Evolutionary conservation across 2,888 invertebrate genomes (phyloP).

Genomic region (Cotesia congregata): DNA sequence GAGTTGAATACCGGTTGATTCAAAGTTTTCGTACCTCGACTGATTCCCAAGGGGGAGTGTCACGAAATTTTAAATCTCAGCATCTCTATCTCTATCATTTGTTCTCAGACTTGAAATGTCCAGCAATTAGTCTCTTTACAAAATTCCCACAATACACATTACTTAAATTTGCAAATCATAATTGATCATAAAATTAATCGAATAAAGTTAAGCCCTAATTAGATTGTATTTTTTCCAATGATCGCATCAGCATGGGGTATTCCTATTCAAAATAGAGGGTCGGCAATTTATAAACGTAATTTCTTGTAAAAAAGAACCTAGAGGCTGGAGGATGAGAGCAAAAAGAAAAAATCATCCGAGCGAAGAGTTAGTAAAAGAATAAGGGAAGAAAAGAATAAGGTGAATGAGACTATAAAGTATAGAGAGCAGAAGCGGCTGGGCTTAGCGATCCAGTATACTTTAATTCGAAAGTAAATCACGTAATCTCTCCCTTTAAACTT

Average conservation of each 20-base stretch:
- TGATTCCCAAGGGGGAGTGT: slow-evolving; percentile 32
- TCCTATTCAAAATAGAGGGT: slow-evolving; percentile 45
- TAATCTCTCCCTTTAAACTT: slow-evolving; percentile 39
- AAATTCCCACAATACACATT: slow-evolving; percentile 1
- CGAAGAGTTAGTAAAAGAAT: not conserved
- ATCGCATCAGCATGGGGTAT: slow-evolving; percentile 9
- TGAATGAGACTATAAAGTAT: slow-evolving; percentile 16
- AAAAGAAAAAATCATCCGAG: slow-evolving; percentile 13
- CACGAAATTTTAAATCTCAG: slow-evolving; percentile 42
- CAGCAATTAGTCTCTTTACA: slow-evolving; percentile 49
- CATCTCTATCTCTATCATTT: slow-evolving; percentile 34
- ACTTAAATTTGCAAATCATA: not conserved
- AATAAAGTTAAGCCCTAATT: not conserved
- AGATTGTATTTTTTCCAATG: slow-evolving; percentile 15
- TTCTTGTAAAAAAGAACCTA: slow-evolving; percentile 16
- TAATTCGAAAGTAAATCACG: slow-evolving; percentile 48
- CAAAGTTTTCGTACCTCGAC: slow-evolving; percentile 46
- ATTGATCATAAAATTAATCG: slow-evolving; percentile 4
- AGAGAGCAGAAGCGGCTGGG: slow-evolving; percentile 22
- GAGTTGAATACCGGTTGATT: slow-evolving; percentile 52
- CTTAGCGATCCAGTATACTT: slow-evolving; percentile 40
- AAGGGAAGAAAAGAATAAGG: slow-evolving; percentile 12
- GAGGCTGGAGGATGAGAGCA: not conserved
- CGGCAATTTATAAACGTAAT: slow-evolving; percentile 1
- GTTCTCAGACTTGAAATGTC: slow-evolving; percentile 35